Evolutionary conservation across 1,140 invertebrate species (phyloP).

Genomic region (Cydia amplana): DNA sequence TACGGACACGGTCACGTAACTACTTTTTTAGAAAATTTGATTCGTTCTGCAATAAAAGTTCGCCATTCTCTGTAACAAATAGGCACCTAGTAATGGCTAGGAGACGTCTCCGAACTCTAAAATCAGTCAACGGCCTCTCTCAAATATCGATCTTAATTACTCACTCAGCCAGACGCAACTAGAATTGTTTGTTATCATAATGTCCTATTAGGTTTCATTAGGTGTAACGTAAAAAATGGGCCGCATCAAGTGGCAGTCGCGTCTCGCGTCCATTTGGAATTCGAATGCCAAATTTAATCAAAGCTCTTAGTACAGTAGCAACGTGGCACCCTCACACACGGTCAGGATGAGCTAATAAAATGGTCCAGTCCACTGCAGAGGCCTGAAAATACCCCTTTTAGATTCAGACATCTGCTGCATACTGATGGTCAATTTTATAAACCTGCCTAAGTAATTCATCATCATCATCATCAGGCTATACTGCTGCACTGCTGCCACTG

Average conservation of each 20-base stretch:
- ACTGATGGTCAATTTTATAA: too few species aligned
- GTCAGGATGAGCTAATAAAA: too few species aligned
- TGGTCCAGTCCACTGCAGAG: too few species aligned
- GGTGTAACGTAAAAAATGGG: conserved; percentile 35
- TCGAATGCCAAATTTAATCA: background rate
- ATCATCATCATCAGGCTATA: too few species aligned
- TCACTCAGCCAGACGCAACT: conserved; percentile 16
- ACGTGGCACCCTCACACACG: background rate
- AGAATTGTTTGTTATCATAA: conserved; percentile 18
- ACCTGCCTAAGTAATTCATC: too few species aligned
- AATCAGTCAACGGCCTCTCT: background rate
- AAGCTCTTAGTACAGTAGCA: conserved; percentile 35
- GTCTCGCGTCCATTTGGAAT: background rate
- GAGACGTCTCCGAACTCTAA: background rate
- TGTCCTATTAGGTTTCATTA: conserved; percentile 34
- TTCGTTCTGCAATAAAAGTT: too few species aligned
- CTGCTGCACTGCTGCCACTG: too few species aligned
- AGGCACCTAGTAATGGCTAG: background rate
- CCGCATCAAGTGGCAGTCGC: conserved; percentile 31
- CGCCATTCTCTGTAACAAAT: too few species aligned
- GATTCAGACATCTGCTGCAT: too few species aligned
- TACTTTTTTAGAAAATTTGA: too few species aligned
- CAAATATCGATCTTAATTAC: conserved; percentile 5
- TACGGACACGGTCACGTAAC: too few species aligned
- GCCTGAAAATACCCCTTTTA: too few species aligned